Base-by-base conservation (phyloP, 2,888 invertebrate genomes). In the Baronia brevicornis region DNA sequence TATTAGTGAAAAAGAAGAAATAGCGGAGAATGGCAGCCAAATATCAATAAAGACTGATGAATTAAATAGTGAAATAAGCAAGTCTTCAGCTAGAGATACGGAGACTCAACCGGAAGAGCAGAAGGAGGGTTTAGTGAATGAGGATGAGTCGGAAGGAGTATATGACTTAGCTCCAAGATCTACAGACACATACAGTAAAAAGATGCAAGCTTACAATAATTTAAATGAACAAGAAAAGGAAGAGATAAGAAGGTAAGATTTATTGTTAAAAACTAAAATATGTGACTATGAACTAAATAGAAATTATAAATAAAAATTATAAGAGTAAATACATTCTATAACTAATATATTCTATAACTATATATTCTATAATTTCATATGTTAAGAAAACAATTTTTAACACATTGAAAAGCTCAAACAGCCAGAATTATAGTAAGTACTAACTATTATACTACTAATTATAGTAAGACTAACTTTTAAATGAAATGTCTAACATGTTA, bases 191-290 rank as follows among this genome's bases (percentile, higher is more conserved):
- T 84, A 77, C 29, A 80, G 62, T 18, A 80, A 74, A 59, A 80
- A 79, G 42, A 82, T 84, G 82, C 68, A 70, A 37, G 80, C 75
- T 20, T 84, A 82, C 41, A 80, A 82, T 26, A 82, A 69, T 39
- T 58, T 84, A 75, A 79, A 54, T 41, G 75, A 74, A 0, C 60
- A 69, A 31, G 82, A 82, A 43, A 84, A 82, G n/a, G 82, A 84
- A 26, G 82, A 82, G 36, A 70, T 80, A 41, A 60, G 80, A 26
- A 65, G 78, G 82, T 80, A 26, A 52, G 65, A 46, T 31, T 10
- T 24, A 8, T 14, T 26, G n/a, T n/a, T n/a, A n/a, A n/a, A n/a
- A n/a, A n/a, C n/a, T n/a, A n/a, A n/a, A n/a, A n/a, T n/a, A n/a
- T n/a, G n/a, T n/a, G n/a, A n/a, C n/a, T n/a, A n/a, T n/a, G n/a